A percentile compares a stretch with the other conserved stretches of the same genome.
Conservation (phyloP, 2,113 vertebrate species). For the Meleagris gallopavo region DNA sequence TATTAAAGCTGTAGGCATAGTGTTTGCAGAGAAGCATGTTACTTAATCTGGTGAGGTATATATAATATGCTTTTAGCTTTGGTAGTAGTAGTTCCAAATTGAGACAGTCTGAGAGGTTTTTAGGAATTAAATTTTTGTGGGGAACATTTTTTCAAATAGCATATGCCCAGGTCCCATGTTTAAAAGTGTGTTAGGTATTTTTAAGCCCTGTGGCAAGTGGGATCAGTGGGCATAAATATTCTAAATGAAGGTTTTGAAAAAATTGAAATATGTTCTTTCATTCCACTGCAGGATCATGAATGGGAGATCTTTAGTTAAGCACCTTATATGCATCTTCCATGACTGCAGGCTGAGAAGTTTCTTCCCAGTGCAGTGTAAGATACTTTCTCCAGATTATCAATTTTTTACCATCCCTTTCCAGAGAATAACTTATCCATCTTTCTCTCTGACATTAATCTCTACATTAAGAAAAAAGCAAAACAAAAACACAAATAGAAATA, state of each 20-base stretch:
- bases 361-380: neutral
- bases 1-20: neutral
- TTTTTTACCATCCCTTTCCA: neutral
- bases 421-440: neutral
- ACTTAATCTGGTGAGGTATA: conserved; percentile 51
- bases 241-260: neutral
- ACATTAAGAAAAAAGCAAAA: neutral
- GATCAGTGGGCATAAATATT: neutral
- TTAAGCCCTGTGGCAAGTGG: neutral
- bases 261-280: neutral
- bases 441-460: neutral
- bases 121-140: conserved; percentile 47
- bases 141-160: conserved; percentile 32
- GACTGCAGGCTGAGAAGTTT: neutral
- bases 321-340: neutral
- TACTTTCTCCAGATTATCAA: neutral
- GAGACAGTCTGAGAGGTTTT: conserved; percentile 13
- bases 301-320: neutral
- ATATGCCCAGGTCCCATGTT: conserved; percentile 8
- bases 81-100: neutral
- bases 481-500: neutral
- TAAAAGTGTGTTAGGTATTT: neutral
- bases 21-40: neutral
- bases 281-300: neutral
- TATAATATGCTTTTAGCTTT: conserved; percentile 41